Percentiles rank a stretch among this genome's conserved stretches.
Evolutionary conservation across 2,888 invertebrate species (phyloP).

Genomic region (Portevinia maculata): DNA sequence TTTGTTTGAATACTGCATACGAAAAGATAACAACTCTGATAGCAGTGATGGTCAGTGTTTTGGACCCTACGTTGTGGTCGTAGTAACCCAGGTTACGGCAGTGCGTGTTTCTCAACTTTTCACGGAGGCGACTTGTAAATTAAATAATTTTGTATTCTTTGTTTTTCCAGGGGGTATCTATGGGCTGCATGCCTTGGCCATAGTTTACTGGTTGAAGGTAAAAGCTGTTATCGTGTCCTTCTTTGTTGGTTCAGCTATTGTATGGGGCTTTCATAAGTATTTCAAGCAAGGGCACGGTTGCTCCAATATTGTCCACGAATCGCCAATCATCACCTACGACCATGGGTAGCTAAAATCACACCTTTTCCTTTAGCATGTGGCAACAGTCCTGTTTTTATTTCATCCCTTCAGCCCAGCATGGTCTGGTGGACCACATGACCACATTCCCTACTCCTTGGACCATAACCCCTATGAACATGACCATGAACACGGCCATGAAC

Average conservation of each 20-base stretch:
- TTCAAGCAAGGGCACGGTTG: slow-evolving; percentile 77
- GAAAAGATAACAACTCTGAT: no score
- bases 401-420: slow-evolving; percentile 76
- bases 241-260: slow-evolving; percentile 81
- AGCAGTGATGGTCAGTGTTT: no score
- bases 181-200: slow-evolving; percentile 79
- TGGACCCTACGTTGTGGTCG: no score
- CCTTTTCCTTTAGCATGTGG: neutral
- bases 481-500: slow-evolving; percentile 77
- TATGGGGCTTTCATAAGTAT: slow-evolving; percentile 80
- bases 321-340: slow-evolving; percentile 78
- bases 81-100: no score
- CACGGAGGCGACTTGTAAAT: no score
- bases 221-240: slow-evolving; percentile 81
- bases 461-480: slow-evolving; percentile 79
- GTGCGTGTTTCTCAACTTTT: no score
- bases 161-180: slow-evolving; percentile 77
- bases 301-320: slow-evolving; percentile 74
- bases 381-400: neutral
- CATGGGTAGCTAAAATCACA: slow-evolving; percentile 79
- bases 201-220: slow-evolving; percentile 81
- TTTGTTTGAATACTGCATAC: no score
- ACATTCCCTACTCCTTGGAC: slow-evolving; percentile 77
- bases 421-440: slow-evolving; percentile 76
- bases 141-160: neutral